Conservation (phyloP, 2,888 invertebrate species). For the Coenonympha glycerion region DNA sequence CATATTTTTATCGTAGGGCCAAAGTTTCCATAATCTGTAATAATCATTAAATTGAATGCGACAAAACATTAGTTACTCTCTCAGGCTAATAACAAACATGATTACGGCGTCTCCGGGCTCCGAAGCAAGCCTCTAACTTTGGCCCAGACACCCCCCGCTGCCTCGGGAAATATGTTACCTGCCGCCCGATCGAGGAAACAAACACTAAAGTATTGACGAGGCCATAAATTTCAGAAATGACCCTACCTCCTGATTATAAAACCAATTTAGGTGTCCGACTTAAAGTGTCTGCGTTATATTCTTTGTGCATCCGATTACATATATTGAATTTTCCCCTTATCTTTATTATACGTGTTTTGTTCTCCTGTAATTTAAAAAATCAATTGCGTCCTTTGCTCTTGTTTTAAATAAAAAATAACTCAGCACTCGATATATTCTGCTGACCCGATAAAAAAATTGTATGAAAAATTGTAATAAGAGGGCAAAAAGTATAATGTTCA, state of each 20-base stretch:
- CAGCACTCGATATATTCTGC: too few species aligned
- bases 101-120: slow-evolving; percentile 24
- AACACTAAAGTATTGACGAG: slow-evolving; percentile 60
- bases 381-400: slow-evolving; percentile 16
- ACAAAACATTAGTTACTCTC: slow-evolving; percentile 3
- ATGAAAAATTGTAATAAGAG: too few species aligned
- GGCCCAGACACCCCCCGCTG: slow-evolving; percentile 64
- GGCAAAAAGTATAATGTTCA: too few species aligned
- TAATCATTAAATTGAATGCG: slow-evolving; percentile 3
- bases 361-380: slow-evolving; percentile 21
- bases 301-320: slow-evolving; percentile 33
- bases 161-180: slow-evolving; percentile 61
- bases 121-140: slow-evolving; percentile 41
- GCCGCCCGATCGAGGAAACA: slow-evolving; percentile 58
- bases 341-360: slow-evolving; percentile 23
- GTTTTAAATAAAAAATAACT: too few species aligned
- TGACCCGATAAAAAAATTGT: too few species aligned
- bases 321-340: slow-evolving; percentile 26
- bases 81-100: slow-evolving; percentile 16
- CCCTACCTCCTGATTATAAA: slow-evolving; percentile 62
- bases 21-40: neutral
- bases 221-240: slow-evolving; percentile 63
- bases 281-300: slow-evolving; percentile 37
- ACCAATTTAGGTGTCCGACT: slow-evolving; percentile 51
- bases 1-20: neutral